phyloP scores from a whole-genome alignment of 2,113 vertebrate genomes.

The Oxygymnocypris stewartii region DNA sequence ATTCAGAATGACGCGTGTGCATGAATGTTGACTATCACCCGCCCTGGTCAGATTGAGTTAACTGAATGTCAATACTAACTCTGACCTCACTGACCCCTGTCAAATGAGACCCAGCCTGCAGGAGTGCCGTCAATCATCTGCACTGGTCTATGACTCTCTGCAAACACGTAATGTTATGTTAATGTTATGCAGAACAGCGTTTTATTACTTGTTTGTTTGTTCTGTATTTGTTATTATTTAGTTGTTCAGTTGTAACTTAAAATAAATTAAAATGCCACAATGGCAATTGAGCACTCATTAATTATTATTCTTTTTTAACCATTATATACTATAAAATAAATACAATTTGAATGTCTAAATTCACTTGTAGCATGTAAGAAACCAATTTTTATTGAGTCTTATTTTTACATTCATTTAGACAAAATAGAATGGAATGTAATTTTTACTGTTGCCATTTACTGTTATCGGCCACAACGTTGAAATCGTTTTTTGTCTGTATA shows the following conservation, averaged over 20 bases:
- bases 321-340: no score
- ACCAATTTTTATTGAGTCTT: not conserved
- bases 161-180: not conserved
- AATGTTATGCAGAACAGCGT: not conserved
- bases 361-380: not conserved
- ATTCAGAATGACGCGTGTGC: not conserved
- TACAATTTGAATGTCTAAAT: not conserved
- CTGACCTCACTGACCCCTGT: conserved; percentile 47
- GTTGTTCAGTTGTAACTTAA: no score
- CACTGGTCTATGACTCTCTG: conserved; percentile 40
- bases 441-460: not conserved
- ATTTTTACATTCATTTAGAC: not conserved
- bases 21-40: conserved; percentile 14
- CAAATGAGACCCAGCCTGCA: conserved; percentile 41
- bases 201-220: no score
- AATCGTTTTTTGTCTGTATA: not conserved
- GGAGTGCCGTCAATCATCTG: conserved; percentile 40
- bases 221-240: no score
- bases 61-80: conserved; percentile 42
- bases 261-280: no score
- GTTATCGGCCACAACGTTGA: not conserved
- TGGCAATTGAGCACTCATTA: no score
- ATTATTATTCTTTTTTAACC: no score
- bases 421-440: not conserved
- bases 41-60: conserved; percentile 48